phyloP scores from a whole-genome alignment of 2,797 vertebrate species.

The Knipowitschia caucasica region DNA sequence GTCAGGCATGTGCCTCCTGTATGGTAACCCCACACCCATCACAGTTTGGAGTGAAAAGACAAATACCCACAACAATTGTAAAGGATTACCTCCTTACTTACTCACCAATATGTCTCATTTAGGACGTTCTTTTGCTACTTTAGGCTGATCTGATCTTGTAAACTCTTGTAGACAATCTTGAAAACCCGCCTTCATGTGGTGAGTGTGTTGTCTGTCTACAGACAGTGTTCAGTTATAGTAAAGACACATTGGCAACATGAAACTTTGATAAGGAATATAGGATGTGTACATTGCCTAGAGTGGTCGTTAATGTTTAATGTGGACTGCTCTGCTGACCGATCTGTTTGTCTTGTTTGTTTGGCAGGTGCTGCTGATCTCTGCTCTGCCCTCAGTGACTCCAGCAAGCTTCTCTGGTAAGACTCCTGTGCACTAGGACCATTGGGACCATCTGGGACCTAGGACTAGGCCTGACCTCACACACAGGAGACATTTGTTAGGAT shows the following conservation, averaged over 20 bases:
- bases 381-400: neutral
- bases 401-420: conserved; percentile 10
- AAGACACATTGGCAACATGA: neutral
- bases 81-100: too few species aligned
- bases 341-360: conserved; percentile 4
- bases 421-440: neutral
- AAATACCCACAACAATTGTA: too few species aligned
- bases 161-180: too few species aligned
- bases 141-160: too few species aligned
- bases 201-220: too few species aligned
- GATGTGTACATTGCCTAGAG: neutral
- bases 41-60: too few species aligned
- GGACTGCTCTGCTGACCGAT: neutral
- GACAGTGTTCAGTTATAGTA: neutral
- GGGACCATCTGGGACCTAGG: neutral
- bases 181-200: too few species aligned
- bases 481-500: too few species aligned
- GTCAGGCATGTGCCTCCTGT: too few species aligned
- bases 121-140: too few species aligned
- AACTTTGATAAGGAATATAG: neutral
- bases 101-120: too few species aligned
- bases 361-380: neutral
- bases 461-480: neutral
- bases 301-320: conserved; percentile 7
- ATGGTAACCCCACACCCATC: too few species aligned